Evolutionary conservation across 2,888 invertebrate genomes (phyloP), one percentile per base, ranked within the genome.

Genomic region (Pilophorus perplexus): DNA sequence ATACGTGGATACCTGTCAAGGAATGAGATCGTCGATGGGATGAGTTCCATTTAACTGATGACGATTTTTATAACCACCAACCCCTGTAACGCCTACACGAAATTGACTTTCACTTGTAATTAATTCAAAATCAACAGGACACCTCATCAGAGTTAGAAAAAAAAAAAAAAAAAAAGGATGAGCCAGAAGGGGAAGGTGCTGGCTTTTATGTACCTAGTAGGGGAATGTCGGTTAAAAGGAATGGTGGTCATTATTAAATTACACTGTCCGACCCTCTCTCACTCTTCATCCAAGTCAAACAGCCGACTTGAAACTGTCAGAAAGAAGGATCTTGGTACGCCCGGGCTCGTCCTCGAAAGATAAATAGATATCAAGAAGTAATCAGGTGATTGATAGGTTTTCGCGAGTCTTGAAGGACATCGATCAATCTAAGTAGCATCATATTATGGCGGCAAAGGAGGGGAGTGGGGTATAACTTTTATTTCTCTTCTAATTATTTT

Each of bases 191-290:
- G 55, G 22, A 20, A 38, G 55, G 25, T 52, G 52, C 18, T 28
- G 16, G 28, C 28, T n/a, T 28, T 25, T 25, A 28, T 16, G 52
- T 52, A 33, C 12, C 33, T 8, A 33, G 33, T 8, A 33, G 33
- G 33, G 12, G 33, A 22, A 16, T 20, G 38, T 37, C 37, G 38
- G 55, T 37, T 22, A 33, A 55, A 55, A 55, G 23, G 28, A 52
- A 28, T 52, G 52, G 28, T 28, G 50, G 50, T 50, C 50, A 50
- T 50, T 50, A 50, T 50, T 50, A 50, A 50, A 50, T 50, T 50
- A 50, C 50, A 23, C 23, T 25, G 50, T 27, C 16, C 50, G 27
- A 50, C 50, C 50, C 50, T 50, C 25, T 27, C 27, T 23, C 33
- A 33, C 50, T 50, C 27, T 50, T 27, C 27, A 50, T 50, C 27